Percentiles rank a stretch among this genome's conserved stretches.
phyloP scores from a whole-genome alignment of 2,888 invertebrate genomes.

The Nebria salina region DNA sequence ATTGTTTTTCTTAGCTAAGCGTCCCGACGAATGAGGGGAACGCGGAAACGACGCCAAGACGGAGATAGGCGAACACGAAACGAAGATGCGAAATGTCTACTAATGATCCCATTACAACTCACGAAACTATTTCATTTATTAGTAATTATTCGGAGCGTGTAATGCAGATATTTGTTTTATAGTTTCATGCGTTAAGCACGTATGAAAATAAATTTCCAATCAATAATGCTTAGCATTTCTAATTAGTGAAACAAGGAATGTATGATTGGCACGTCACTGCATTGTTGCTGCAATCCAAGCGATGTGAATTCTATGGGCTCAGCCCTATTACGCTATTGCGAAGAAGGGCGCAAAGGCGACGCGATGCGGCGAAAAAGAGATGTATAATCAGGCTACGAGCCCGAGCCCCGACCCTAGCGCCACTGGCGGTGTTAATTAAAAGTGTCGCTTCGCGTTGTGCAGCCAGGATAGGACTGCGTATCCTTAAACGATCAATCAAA shows the following conservation, averaged over 20 bases:
- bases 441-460: slow-evolving; percentile 43
- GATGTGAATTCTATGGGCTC: background rate
- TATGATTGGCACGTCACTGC: too few species aligned
- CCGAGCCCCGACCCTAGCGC: slow-evolving; percentile 37
- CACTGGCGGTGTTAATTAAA: slow-evolving; percentile 45
- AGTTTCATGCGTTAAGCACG: too few species aligned
- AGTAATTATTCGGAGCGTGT: background rate
- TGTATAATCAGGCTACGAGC: slow-evolving; percentile 47
- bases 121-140: background rate
- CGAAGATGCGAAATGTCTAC: background rate
- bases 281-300: background rate
- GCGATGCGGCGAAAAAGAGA: slow-evolving; percentile 37
- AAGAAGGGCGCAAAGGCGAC: background rate
- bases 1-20: slow-evolving; percentile 48
- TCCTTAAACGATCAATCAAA: too few species aligned
- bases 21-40: slow-evolving; percentile 1
- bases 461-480: slow-evolving; percentile 14
- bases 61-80: background rate
- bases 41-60: background rate
- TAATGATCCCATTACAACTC: slow-evolving; percentile 34
- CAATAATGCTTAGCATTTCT: too few species aligned
- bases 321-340: background rate
- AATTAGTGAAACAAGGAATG: too few species aligned
- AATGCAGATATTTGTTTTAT: background rate
- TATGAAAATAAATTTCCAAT: too few species aligned